Base-by-base conservation (phyloP, 2,888 invertebrate species). In the Meiosimyza decipiens region DNA sequence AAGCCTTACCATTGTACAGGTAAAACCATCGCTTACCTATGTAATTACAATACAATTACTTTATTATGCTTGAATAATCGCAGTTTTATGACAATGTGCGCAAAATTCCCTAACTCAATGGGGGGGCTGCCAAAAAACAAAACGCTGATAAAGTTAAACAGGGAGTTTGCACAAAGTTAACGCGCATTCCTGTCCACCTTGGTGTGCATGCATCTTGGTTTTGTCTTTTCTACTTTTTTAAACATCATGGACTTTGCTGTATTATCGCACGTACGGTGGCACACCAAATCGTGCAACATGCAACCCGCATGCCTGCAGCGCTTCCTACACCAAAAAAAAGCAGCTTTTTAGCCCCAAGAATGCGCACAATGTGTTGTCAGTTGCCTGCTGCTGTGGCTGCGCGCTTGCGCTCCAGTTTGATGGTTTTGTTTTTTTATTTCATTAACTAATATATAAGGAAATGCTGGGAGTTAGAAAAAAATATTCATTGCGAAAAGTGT, bases 231-330 rank as follows among this genome's bases (percentile, higher is more conserved):
- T 47, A 18, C 6, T 16, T 28, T 28, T 28, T 28, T 49, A 57
- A 28, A 13, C 15, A 33, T 69, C 51, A 9, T 52, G 9, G 52
- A 15, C 40, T 55, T 57, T 67, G 57, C 40, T 67, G 49, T 67
- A 49, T 69, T 69, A 60, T 69, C 69, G 69, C 69, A 69, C 69
- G 69, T 69, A 60, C 60, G 51, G 40, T 60, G 69, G 52, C 60
- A 62, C 69, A 69, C 69, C 62, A 50, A 69, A 69, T 69, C 69
- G 69, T 69, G 69, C 60, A 50, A 49, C 49, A 59, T 57, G 50
- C 50, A 28, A 33, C 59, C 22, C 18, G 28, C 69, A 33, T 49
- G 50, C 50, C 22, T 47, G 54, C 28, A 40, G 40, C 40, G 28
- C 28, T 18, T 59, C 18, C 57, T 22, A 59, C 57, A 16, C 57